These are phyloP conservation scores for Plagiodera versicolora DNA, from an alignment of 2,888 invertebrate species.

Conservation along the genomic window DNA sequence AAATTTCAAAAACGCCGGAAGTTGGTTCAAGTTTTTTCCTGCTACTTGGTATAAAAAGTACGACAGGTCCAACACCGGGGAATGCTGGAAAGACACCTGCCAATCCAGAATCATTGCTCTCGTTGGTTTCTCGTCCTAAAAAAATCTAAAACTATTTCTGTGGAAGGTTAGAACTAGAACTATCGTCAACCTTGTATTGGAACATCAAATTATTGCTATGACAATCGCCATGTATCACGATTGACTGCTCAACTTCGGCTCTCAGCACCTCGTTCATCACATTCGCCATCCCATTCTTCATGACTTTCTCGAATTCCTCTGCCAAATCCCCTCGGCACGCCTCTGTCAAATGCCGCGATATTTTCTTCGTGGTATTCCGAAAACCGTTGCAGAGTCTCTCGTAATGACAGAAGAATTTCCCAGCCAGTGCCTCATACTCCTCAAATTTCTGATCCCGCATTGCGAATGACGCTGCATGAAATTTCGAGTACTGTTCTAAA, in stretches of 20 bases:
- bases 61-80: neutral
- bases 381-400: neutral
- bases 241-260: slow-evolving; percentile 3
- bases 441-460: slow-evolving; percentile 17
- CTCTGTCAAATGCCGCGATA: slow-evolving; percentile 6
- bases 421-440: slow-evolving; percentile 13
- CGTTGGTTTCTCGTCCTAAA: slow-evolving; percentile 1
- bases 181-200: slow-evolving; percentile 6
- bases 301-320: neutral
- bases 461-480: slow-evolving; percentile 32
- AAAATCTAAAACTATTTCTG: too few relatives aligned
- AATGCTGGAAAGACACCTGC: slow-evolving; percentile 1
- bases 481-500: slow-evolving; percentile 26
- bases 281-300: neutral
- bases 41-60: neutral
- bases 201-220: slow-evolving; percentile 20
- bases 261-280: neutral
- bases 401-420: neutral
- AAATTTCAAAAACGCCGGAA: neutral
- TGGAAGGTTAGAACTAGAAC: neutral
- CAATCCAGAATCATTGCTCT: neutral
- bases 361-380: neutral
- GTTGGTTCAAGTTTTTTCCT: neutral
- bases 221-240: slow-evolving; percentile 15
- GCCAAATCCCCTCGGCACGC: slow-evolving; percentile 6